Percentiles rank a stretch among this genome's conserved stretches.
These are phyloP conservation scores for Agelas oroides DNA, from an alignment of 37 sponge, comb jelly and placozoan genomes.

Conservation along the genomic window DNA sequence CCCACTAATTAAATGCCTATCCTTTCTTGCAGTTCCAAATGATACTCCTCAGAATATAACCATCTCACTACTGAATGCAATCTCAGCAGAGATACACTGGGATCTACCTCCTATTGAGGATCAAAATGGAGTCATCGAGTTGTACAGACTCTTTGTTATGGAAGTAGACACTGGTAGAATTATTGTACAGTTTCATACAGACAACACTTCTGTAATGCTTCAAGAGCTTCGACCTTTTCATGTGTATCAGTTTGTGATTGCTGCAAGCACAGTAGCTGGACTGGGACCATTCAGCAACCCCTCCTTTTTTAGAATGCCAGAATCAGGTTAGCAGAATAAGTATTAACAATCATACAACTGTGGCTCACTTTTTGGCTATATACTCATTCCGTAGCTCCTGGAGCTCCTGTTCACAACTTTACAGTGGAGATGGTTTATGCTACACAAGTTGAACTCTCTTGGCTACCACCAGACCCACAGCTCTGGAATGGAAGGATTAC, in stretches of 20 bases:
- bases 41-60: neutral
- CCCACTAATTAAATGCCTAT: no score
- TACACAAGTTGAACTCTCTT: constrained; percentile 6
- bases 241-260: neutral
- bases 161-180: neutral
- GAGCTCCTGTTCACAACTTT: neutral
- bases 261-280: neutral
- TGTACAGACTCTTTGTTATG: neutral
- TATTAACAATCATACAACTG: no score
- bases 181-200: neutral
- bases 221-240: neutral
- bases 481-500: constrained; percentile 23
- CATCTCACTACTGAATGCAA: neutral
- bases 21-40: neutral
- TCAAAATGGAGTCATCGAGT: neutral
- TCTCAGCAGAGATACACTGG: neutral
- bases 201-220: neutral
- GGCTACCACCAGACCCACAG: constrained; percentile 35
- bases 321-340: neutral
- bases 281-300: neutral
- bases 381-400: neutral
- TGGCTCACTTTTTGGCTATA: no score
- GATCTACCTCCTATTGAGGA: neutral
- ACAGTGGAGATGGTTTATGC: neutral
- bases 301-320: neutral